Base-by-base conservation (phyloP, 2,113 vertebrate genomes). In the Xiphophorus couchianus region DNA sequence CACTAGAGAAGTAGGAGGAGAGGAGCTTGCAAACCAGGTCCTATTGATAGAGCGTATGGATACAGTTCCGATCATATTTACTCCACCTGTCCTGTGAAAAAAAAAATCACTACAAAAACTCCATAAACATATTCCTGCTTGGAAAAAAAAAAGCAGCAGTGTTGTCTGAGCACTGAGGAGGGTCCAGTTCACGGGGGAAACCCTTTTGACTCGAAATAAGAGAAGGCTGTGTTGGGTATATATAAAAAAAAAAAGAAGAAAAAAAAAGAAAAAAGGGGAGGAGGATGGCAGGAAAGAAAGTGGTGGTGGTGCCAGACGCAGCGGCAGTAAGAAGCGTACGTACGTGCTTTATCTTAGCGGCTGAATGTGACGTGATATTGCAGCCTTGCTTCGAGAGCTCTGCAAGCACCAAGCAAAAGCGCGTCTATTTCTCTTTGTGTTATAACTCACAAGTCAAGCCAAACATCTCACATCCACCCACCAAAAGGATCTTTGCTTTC, bases 351-450 rank as follows among this genome's bases (percentile, higher is more conserved):
- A 92, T 94, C 92, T 93, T 85, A 89, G 93, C 90, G 93, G 91
- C 92, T 84, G 93, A 89, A 88, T 85, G 92, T 95, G 95, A 95
- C 94, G 94, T 91, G 94, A 92, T 95, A 94, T 93, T 95, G 95
- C 95, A 95, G 93, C 94, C 93, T 58, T 84, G 88, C 91, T 94
- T 88, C 91, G 69, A 91, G 88, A 93, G 93, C 93, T 90, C 84
- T 88, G 90, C 90, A 88, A 91, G 89, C 86, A 91, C 84, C 86
- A 71, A 92, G 92, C 88, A 86, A 81, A n/a, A 91, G 91, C 90
- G 90, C 88, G 90, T 91, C 88, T 90, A 85, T 88, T 92, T 84
- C 92, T 90, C 91, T 91, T 93, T 87, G 92, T 86, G 88, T 89
- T 92, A 93, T 92, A 93, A 92, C 94, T 93, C 92, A 92, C 93